Conservation (phyloP, 2,797 vertebrate species). For the Esox masquinongy region DNA sequence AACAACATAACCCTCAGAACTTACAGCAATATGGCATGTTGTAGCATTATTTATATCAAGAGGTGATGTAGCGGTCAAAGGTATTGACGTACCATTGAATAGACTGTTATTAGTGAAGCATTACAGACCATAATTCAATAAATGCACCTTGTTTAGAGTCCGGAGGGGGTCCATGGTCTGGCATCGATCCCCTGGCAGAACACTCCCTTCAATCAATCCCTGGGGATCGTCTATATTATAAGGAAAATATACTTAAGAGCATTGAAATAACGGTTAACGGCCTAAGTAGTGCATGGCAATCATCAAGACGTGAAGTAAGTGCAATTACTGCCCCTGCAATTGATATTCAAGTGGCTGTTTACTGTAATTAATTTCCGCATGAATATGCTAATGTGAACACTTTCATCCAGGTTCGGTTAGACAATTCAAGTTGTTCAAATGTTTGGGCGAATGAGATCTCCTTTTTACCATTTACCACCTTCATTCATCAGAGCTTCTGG, state of each 20-base stretch:
- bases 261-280: not conserved
- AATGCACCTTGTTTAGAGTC: accelerated
- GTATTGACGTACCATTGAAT: not conserved
- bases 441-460: no score
- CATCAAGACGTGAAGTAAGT: not conserved
- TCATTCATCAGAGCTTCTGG: no score
- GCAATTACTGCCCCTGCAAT: not conserved
- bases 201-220: constrained; percentile 34
- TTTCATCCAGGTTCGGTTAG: no score
- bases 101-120: not conserved
- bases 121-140: not conserved
- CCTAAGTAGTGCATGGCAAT: not conserved
- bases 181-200: constrained; percentile 35
- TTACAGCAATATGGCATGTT: not conserved
- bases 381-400: not conserved
- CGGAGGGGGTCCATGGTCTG: constrained; percentile 38
- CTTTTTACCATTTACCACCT: no score
- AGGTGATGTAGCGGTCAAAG: not conserved
- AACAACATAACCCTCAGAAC: not conserved
- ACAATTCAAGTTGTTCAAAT: no score
- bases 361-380: not conserved
- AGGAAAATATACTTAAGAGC: not conserved
- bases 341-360: not conserved
- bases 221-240: constrained; percentile 20
- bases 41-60: not conserved